A percentile compares a stretch with the other conserved stretches of the same genome.
Conservation (phyloP, 2,888 invertebrate species). For the Meiosimyza decipiens region DNA sequence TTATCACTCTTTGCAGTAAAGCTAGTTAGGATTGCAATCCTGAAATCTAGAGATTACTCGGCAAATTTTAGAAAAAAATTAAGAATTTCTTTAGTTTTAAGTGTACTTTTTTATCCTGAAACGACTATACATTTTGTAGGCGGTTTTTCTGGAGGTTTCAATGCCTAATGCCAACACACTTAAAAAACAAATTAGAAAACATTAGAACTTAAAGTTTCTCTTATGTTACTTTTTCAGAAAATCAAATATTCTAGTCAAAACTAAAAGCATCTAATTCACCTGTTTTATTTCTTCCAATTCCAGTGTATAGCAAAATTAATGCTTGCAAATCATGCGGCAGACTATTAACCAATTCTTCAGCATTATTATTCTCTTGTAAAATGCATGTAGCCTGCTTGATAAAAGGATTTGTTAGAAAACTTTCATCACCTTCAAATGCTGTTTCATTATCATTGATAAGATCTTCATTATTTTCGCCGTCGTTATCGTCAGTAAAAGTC, state of each 20-base stretch:
- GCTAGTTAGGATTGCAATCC: no score
- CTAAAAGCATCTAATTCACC: constrained; percentile 48
- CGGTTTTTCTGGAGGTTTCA: no score
- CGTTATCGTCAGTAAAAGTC: constrained; percentile 16
- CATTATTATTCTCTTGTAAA: constrained; percentile 67
- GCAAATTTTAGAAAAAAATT: no score
- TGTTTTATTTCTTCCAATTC: constrained; percentile 62
- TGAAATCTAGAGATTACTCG: no score
- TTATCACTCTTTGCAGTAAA: no score
- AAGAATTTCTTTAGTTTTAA: neutral
- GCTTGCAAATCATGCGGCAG: constrained; percentile 70
- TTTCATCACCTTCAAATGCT: constrained; percentile 65
- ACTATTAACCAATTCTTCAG: constrained; percentile 63
- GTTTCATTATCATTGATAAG: constrained; percentile 54
- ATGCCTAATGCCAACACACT: no score
- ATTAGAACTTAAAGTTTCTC: neutral
- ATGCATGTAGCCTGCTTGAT: constrained; percentile 70
- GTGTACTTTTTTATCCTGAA: neutral
- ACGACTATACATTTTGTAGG: neutral
- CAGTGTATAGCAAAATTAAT: constrained; percentile 71
- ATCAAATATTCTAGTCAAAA: neutral
- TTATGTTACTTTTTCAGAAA: no score
- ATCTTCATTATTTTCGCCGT: constrained; percentile 43
- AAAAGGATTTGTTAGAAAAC: constrained; percentile 64
- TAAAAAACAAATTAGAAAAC: neutral